phyloP scores from a whole-genome alignment of 2,113 vertebrate genomes.

The Malaclemys terrapin region DNA sequence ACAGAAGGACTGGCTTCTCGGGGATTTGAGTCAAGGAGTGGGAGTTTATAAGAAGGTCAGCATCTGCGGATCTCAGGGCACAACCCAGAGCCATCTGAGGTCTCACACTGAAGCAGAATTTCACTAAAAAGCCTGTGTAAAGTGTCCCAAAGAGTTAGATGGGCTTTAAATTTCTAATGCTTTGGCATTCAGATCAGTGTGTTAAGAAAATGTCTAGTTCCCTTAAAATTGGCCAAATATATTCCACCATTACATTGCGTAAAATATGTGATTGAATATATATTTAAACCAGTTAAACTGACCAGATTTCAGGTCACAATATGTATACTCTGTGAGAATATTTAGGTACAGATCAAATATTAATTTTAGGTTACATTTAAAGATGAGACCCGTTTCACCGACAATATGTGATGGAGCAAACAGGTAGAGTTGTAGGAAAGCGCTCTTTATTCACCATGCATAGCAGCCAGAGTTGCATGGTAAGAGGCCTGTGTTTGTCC shows the following conservation, averaged over 20 bases:
- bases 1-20: conserved; percentile 59
- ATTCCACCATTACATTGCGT: neutral
- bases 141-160: neutral
- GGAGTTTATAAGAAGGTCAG: conserved; percentile 71
- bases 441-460: neutral
- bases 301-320: neutral
- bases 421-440: neutral
- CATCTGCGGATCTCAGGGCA: conserved; percentile 71
- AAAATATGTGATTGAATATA: too few species aligned
- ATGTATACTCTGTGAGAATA: neutral
- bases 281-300: neutral
- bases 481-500: neutral
- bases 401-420: neutral
- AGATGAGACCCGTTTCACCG: neutral
- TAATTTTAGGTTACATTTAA: neutral
- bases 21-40: conserved; percentile 71
- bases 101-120: neutral
- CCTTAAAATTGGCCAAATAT: neutral
- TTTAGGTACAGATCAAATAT: neutral
- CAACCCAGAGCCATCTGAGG: conserved; percentile 54
- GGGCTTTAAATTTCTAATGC: neutral
- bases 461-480: neutral
- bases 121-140: neutral
- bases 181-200: neutral
- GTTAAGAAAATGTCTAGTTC: neutral